Evolutionary conservation across 2,797 vertebrate genomes (phyloP), one percentile per base, ranked within the genome.

Genomic region (Gobionotothen gibberifrons): DNA sequence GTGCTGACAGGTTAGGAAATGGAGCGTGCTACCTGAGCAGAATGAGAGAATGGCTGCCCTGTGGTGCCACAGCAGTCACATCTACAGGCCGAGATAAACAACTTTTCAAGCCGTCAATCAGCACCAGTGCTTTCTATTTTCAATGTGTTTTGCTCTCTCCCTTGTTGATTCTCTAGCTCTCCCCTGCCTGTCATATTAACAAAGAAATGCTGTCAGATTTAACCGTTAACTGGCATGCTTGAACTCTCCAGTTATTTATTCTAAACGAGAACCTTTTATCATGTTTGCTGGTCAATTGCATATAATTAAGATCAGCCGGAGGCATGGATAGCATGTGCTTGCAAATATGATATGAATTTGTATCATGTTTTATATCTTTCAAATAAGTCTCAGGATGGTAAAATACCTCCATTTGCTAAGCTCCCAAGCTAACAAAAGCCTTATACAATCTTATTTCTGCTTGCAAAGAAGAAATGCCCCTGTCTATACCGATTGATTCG

Each of bases 1-100:
- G 3, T 55, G 79, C 78, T 93, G 93, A 93, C 93, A 94, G 90
- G 86, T 90, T 62, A 87, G 90, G 92, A 94, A 92, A 93, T 94
- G 82, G 81, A 90, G 79, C 62, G 10, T 62, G 71, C 69, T 91
- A 90, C 91, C 89, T 93, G 93, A 91, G 91, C 90, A 56, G 93
- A 82, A 92, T 92, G 72, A 77, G 82, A 89, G 84, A 92, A 76
- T 53, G 61, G 67, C 79, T 82, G 69, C 75, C 83, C 85, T 81
- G 59, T 12, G n/a, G 78, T 69, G 74, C 75, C 59, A 51, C 72
- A 74, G 64, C 73, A 81, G 79, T 82, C 85, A 76, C 77, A 86
- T 88, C 74, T 79, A 76, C 71, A 60, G 68, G 52, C 55, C 47
- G 6, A 60, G 29, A 87, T 90, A 88, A 91, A 88, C 87, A 91